Conservation (phyloP, 2,888 invertebrate species). For the Ernsta delagoae region DNA sequence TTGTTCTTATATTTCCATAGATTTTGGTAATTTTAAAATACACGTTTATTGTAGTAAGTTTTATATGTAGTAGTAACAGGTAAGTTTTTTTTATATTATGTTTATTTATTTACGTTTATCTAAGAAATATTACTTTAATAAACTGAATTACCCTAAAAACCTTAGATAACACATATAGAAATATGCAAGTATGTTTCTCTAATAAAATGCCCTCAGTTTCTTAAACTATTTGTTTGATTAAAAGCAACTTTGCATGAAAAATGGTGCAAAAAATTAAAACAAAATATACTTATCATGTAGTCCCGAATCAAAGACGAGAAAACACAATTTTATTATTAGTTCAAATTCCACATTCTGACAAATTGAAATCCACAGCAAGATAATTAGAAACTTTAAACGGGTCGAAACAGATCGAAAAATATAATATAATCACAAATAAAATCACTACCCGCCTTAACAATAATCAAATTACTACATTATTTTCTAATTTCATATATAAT, state of each 20-base stretch:
- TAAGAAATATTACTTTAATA: too few species aligned
- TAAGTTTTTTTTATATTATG: too few species aligned
- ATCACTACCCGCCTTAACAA: constrained; percentile 71
- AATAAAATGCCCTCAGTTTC: neutral
- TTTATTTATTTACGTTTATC: too few species aligned
- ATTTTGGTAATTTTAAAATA: too few species aligned
- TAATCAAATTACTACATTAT: constrained; percentile 60
- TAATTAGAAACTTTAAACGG: constrained; percentile 70
- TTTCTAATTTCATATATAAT: constrained; percentile 67
- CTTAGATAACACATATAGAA: too few species aligned
- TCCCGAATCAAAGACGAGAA: constrained; percentile 64
- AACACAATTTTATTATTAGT: constrained; percentile 75
- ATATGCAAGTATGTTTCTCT: neutral
- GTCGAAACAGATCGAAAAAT: constrained; percentile 76
- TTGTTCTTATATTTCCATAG: neutral
- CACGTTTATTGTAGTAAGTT: too few species aligned
- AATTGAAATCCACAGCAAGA: constrained; percentile 76
- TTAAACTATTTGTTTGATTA: neutral
- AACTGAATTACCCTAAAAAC: too few species aligned
- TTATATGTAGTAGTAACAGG: too few species aligned
- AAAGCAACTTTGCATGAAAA: neutral
- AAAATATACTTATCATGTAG: constrained; percentile 44
- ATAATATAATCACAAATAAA: constrained; percentile 70
- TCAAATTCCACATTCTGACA: constrained; percentile 80
- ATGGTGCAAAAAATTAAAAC: constrained; percentile 8